Percentiles rank a stretch among this genome's conserved stretches.
These are phyloP conservation scores for Cataglyphis cursor DNA, from an alignment of 2,888 invertebrate species.

Conservation along the genomic window DNA sequence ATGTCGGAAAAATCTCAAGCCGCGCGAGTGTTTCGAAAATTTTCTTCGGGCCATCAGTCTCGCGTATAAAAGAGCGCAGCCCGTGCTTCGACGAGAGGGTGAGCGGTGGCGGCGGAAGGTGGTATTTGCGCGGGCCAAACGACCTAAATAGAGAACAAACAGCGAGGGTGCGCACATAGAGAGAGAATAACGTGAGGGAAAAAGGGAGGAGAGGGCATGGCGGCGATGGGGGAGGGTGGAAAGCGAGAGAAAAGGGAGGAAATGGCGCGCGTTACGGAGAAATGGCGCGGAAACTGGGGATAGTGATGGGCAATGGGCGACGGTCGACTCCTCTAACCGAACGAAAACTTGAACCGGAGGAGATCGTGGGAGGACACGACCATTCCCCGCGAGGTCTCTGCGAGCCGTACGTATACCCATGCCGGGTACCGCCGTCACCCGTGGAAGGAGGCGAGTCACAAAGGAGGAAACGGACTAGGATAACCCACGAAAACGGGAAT, in stretches of 20 bases:
- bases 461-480: constrained; percentile 83
- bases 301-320: constrained; percentile 85
- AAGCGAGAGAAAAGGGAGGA: constrained; percentile 83
- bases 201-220: constrained; percentile 53
- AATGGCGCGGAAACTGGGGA: constrained; percentile 87
- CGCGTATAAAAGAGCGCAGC: constrained; percentile 61
- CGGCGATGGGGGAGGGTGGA: constrained; percentile 65
- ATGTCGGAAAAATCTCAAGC: constrained; percentile 42
- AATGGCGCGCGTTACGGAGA: constrained; percentile 87
- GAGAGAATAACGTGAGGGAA: constrained; percentile 54
- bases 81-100: constrained; percentile 49
- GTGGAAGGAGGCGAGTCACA: constrained; percentile 78
- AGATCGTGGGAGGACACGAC: constrained; percentile 81
- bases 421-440: constrained; percentile 23
- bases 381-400: constrained; percentile 62
- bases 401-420: constrained; percentile 49
- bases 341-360: constrained; percentile 77
- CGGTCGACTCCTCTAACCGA: constrained; percentile 78
- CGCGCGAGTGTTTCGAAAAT: constrained; percentile 48
- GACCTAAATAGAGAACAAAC: constrained; percentile 86
- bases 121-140: constrained; percentile 86
- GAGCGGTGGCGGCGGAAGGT: constrained; percentile 78
- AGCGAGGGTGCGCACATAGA: constrained; percentile 71
- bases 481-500: constrained; percentile 76
- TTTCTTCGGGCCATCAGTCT: constrained; percentile 59